Conservation (phyloP, 2,113 vertebrate species). For the Puma concolor region DNA sequence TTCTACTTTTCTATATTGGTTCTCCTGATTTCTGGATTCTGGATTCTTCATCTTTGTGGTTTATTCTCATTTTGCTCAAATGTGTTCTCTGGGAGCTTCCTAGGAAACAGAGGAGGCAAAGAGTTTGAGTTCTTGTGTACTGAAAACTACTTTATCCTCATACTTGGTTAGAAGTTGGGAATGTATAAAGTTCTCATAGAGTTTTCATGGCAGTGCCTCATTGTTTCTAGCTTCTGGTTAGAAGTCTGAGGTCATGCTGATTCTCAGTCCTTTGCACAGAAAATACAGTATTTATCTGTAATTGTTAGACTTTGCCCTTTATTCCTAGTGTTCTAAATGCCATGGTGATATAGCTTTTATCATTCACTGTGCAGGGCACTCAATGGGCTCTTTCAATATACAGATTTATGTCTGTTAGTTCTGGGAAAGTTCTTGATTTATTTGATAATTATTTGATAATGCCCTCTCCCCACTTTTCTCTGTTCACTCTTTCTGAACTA, state of each 20-base stretch:
- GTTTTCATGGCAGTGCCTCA: background rate
- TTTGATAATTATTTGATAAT: background rate
- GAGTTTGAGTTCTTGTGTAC: background rate
- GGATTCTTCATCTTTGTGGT: background rate
- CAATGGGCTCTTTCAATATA: background rate
- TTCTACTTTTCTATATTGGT: background rate
- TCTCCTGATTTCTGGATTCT: background rate
- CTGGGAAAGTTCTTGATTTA: background rate
- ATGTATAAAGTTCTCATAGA: background rate
- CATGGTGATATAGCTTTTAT: background rate
- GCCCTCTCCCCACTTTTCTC: background rate
- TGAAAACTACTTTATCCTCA: background rate
- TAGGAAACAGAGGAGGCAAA: background rate
- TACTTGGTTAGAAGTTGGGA: background rate
- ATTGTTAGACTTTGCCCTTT: background rate
- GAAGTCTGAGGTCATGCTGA: background rate
- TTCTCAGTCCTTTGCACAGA: background rate
- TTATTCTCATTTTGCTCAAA: background rate
- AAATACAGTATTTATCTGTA: background rate
- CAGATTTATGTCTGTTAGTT: background rate
- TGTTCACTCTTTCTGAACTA: background rate
- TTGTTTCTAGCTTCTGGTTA: background rate
- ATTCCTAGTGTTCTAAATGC: background rate
- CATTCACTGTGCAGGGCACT: background rate
- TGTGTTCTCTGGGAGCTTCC: background rate